Base-by-base conservation (phyloP, 2,888 invertebrate species). In the Cerceris rybyensis region DNA sequence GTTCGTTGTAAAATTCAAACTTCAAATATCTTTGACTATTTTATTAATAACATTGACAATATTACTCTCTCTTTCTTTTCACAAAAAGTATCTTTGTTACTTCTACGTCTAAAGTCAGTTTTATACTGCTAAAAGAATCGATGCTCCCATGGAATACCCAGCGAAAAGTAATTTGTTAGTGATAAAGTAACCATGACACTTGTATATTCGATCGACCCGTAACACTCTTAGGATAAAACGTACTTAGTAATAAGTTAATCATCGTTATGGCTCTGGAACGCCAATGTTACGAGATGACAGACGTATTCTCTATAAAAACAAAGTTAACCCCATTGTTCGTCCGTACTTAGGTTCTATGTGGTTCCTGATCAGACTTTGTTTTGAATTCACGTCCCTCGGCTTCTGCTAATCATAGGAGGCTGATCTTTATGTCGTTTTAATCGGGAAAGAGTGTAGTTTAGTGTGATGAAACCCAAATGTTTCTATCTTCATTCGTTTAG, bases 171-270 rank as follows among this genome's bases (percentile, higher is more conserved):
- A 72, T 72, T 69, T 72, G 68, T 73, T 68, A 65, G 70, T 60
- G 42, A 28, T 66, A 41, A 70, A 74, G 69, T 80, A 80, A 80
- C 80, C 80, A 80, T 80, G 74, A 74, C 17, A 68, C 55, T 77
- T 39, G 13, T 7, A 14, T 11, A 58, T 77, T 77, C 65, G 77
- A 80, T 80, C 77, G 73, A 50, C 52, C 54, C 39, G 67, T 55
- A 54, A 68, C 70, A 77, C 77, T 70, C 73, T 42, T 74, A 70
- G 73, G 80, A 80, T 70, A 54, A 66, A 74, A 9, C 41, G 58
- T 67, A 70, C 66, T 58, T 59, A 16, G 42, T 69, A 73, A 65
- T 63, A 28, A 60, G 63, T 49, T 64, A 68, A 76, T 77, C 67
- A 28, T 16, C 50, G 60, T 14, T 54, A n/a, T 28, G 59, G 16